Evolutionary conservation across 1,140 invertebrate genomes (phyloP), one percentile per base, ranked within the genome.

Genomic region (Drosophila hydei): DNA sequence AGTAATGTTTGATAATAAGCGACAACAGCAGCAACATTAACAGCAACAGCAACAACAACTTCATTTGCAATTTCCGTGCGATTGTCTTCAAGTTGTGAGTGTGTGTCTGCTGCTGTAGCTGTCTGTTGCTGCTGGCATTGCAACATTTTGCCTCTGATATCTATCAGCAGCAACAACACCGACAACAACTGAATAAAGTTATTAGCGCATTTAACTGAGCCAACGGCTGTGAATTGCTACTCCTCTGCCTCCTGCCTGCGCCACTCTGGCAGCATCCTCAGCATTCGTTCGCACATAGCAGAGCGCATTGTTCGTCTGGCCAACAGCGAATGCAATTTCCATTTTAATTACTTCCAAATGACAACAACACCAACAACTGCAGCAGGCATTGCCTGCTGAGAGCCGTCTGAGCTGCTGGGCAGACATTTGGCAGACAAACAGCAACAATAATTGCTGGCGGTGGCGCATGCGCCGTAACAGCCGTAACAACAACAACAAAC

Each of bases 161-260:
- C 38, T 40, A 70, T 14, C 58, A 81, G 40, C 59, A 63, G 48
- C 50, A 61, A 25, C 51, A 48, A 38, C 52, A 38, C 52, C 68
- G 72, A 48, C 77, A 63, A 45, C 58, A 79, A 68, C 68, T 88
- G 83, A 88, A 88, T 88, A 88, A 89, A 88, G 83, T 88, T 88
- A 88, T 88, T 88, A 88, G 83, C 84, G 84, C 83, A 83, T 76
- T 88, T 88, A 88, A 83, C 83, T 79, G 72, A 74, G 72, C 62
- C 78, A 80, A 77, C 74, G 70, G 70, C 79, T 63, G 70, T 48
- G 65, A 74, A 73, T 36, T 42, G 40, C 65, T 16, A 19, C 80
- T 68, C 60, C 25, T 5, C 25, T 5, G 14, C 48, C 14, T 16
- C n/a, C 14, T 30, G 2, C 47, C n/a, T 0, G 9, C 9, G 1